Evolutionary conservation across 1,140 invertebrate species (phyloP), one percentile per base, ranked within the genome.

Genomic region (Drosophila burlai): DNA sequence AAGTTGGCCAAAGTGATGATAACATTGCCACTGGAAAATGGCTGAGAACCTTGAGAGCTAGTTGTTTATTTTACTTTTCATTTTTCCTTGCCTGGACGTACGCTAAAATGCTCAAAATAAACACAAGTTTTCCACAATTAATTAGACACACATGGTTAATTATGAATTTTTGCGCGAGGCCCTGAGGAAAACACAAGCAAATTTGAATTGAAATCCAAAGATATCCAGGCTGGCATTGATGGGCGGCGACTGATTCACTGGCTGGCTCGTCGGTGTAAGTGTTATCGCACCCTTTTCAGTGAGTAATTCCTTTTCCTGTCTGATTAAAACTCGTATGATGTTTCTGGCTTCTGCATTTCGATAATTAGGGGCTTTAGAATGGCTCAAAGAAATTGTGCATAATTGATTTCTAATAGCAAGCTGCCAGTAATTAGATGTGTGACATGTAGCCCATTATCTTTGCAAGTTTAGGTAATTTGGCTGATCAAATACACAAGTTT

Each of bases 321-420:
- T 46, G 49, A 46, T 72, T 36, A 72, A 69, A 60, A 31, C 43
- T 73, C 69, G 46, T 61, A 38, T 58, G 54, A 73, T 73, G 6
- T 29, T 26, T 15, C 16, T 24, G 57, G 13, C 9, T 21, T n/a
- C 8, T 38, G 21, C 18, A 21, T 67, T 58, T 49, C 36, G 16
- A 8, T n/a, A 40, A 40, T 72, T 38, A 26, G 0, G 29, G 46
- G 62, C 21, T 54, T 45, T n/a, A 9, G 8, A 46, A 59, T 2
- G 18, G 45, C 21, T 24, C 3, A 36, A 21, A 59, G 1, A 26
- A 26, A 24, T 5, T 36, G 15, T 31, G 16, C 36, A 73, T 49
- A 52, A 72, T 73, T 55, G 68, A 73, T 72, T 73, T 73, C 38
- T 43, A 60, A 73, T 15, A 16, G 45, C 62, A 40, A 55, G 55